Base-by-base conservation (phyloP, 2,797 vertebrate genomes). In the Melanotaenia boesemani region DNA sequence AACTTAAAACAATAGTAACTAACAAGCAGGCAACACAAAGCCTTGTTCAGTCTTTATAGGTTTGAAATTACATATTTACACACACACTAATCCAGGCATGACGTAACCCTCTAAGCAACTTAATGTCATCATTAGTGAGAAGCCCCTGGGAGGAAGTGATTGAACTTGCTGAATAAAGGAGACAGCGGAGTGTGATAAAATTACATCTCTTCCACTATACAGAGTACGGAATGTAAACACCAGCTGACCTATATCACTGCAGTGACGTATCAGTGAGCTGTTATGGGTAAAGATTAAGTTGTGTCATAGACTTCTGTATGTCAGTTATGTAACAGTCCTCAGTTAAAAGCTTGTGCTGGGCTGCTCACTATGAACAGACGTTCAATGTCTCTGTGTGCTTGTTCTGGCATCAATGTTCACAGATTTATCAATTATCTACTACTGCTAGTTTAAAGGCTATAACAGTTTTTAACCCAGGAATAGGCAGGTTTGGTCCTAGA, bases 101-200 rank as follows among this genome's bases (percentile, higher is more conserved):
- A 89, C 15, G 77, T 81, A 90, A 86, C 65, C 67, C 74, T 75
- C 57, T 72, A 63, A 84, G 81, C 75, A 65, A 81, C 72, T 81
- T 71, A 72, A 74, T 87, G 77, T 80, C 85, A 82, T 84, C 79
- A 79, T 83, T 72, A 72, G 59, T 13, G 50, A 76, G 69, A 58
- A 26, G 36, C 81, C 74, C 79, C 60, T 26, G 84, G 63, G 85
- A 72, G 63, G 48, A n/a, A 72, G 56, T 1, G 58, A 59, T 32
- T 39, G 41, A 61, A 44, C 60, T 54, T 15, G 46, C 65, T 59
- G 64, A 15, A 55, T 66, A 26, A 28, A 67, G 5, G 22, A 46
- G 30, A 41, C 24, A 11, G 54, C 50, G 50, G 3, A 57, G 58
- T 30, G 68, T 50, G 66, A 66, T 57, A 0, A 39, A 61, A 30